A percentile compares a stretch with the other conserved stretches of the same genome.
Conservation (phyloP, 2,113 vertebrate genomes). For the Solea solea region DNA sequence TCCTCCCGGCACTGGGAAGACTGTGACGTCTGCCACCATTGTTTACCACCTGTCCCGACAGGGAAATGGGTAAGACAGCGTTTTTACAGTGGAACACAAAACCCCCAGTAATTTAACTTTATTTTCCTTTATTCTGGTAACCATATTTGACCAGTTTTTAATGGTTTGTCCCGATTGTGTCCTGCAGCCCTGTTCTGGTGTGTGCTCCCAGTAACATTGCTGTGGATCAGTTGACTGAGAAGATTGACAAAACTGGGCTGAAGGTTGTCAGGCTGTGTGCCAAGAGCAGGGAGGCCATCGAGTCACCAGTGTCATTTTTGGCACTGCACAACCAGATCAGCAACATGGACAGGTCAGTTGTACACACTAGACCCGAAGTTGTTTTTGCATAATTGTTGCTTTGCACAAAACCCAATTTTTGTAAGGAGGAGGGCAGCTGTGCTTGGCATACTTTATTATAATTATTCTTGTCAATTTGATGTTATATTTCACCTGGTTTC, state of each 20-base stretch:
- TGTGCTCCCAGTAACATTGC: slow-evolving; percentile 99
- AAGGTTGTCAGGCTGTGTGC: slow-evolving; percentile 98
- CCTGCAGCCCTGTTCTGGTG: slow-evolving; percentile 91
- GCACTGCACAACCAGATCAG: slow-evolving; percentile 98
- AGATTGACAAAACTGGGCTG: slow-evolving; percentile 97
- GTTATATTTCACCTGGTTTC: not conserved
- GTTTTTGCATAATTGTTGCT: not conserved
- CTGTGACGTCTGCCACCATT: slow-evolving; percentile 97
- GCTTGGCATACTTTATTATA: too few species aligned
- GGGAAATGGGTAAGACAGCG: slow-evolving; percentile 90
- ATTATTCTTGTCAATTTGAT: not conserved
- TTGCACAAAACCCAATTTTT: not conserved
- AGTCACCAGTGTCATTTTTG: slow-evolving; percentile 96
- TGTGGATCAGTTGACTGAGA: slow-evolving; percentile 97
- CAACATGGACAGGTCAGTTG: slow-evolving; percentile 96
- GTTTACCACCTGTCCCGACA: slow-evolving; percentile 97
- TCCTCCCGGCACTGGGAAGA: slow-evolving; percentile 96
- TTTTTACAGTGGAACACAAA: accelerated
- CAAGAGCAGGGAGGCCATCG: slow-evolving; percentile 97
- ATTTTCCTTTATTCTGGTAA: not conserved
- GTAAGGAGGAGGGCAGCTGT: not conserved
- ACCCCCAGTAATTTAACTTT: not conserved
- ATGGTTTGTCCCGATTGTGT: not conserved
- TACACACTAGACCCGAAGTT: not conserved
- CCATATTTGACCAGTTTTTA: not conserved